phyloP scores from a whole-genome alignment of 1,140 invertebrate species.

The Nilaparvata lugens region DNA sequence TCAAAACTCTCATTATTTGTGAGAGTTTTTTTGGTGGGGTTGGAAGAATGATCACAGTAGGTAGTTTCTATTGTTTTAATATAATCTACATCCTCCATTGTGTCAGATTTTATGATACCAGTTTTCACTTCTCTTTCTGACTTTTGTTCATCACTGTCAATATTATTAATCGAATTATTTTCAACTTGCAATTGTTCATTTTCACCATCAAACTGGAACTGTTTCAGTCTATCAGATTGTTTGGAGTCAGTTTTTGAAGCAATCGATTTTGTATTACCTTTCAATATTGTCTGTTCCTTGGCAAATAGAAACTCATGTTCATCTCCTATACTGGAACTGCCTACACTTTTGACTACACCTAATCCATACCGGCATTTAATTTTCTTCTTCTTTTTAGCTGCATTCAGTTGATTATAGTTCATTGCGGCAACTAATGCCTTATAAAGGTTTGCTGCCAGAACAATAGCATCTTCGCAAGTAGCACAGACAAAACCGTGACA shows the following conservation, averaged over 20 bases:
- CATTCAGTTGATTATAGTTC: constrained; percentile 41
- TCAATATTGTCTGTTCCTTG: background rate
- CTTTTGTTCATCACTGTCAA: background rate
- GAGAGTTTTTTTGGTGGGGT: background rate
- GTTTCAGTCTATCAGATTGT: background rate
- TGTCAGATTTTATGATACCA: background rate
- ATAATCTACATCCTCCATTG: background rate
- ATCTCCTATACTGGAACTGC: constrained; percentile 5
- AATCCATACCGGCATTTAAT: constrained; percentile 34
- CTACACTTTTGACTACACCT: constrained; percentile 7
- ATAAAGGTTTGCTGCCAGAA: constrained; percentile 81
- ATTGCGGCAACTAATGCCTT: constrained; percentile 75
- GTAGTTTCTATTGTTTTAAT: background rate
- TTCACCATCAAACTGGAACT: background rate
- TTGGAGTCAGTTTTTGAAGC: background rate
- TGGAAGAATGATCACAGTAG: background rate
- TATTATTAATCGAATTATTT: background rate
- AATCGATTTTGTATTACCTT: background rate
- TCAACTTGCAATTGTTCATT: background rate
- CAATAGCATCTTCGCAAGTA: constrained; percentile 77
- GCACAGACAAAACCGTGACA: constrained; percentile 87
- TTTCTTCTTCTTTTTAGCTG: constrained; percentile 35
- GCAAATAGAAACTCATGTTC: constrained; percentile 4
- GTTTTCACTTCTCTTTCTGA: background rate
- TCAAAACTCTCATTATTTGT: constrained; percentile 3